phyloP scores from a whole-genome alignment of 2,113 vertebrate genomes.

The Archilochus colubris region DNA sequence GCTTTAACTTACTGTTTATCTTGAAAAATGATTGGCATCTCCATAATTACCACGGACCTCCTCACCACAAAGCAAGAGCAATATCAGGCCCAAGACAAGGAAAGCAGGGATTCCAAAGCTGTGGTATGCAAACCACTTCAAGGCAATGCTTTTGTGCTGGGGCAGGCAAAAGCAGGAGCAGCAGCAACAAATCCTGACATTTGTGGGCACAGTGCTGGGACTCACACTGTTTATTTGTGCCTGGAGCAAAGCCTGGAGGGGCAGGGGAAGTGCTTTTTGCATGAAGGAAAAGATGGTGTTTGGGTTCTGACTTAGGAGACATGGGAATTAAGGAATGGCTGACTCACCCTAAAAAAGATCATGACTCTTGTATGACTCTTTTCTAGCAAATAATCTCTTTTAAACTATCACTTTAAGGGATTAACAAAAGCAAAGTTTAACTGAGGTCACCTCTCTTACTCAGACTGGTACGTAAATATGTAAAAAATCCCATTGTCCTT shows the following conservation, averaged over 20 bases:
- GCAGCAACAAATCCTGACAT: constrained; percentile 10
- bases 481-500: neutral
- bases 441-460: neutral
- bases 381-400: neutral
- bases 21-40: neutral
- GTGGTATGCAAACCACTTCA: constrained; percentile 14
- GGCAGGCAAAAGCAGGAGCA: neutral
- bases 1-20: neutral
- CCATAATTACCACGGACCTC: neutral
- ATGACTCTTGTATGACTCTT: neutral
- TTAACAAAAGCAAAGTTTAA: neutral
- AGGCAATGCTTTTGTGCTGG: neutral
- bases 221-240: constrained; percentile 46
- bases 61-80: neutral
- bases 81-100: neutral
- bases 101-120: neutral
- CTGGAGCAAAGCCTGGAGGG: constrained; percentile 18
- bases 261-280: neutral
- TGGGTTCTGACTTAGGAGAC: neutral
- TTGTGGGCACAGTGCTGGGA: neutral
- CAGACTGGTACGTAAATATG: fast-evolving
- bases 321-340: constrained; percentile 38
- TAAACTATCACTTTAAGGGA: neutral
- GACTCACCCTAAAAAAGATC: neutral
- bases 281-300: constrained; percentile 7